phyloP scores from a whole-genome alignment of 2,797 vertebrate species.

The Peromyscus eremicus region DNA sequence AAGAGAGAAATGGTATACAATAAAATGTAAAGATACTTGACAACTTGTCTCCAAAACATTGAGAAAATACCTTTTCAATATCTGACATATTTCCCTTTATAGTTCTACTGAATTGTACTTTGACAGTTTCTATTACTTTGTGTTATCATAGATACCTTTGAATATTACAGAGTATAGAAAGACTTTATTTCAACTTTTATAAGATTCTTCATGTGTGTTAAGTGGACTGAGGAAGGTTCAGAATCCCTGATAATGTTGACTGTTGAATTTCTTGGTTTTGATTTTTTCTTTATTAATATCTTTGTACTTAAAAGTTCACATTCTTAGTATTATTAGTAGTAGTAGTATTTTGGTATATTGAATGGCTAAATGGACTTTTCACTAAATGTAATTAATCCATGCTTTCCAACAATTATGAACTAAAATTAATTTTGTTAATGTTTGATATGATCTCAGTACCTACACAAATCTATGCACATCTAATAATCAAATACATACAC shows the following conservation, averaged over 20 bases:
- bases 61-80: not conserved
- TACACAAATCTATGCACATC: not conserved
- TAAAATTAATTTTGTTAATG: slow-evolving; percentile 53
- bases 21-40: slow-evolving; percentile 48
- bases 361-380: not conserved
- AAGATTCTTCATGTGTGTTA: slow-evolving; percentile 12
- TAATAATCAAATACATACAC: not conserved
- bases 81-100: slow-evolving; percentile 71
- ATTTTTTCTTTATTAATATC: slow-evolving; percentile 3
- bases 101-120: slow-evolving; percentile 58
- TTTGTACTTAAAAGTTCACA: not conserved
- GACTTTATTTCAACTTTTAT: slow-evolving; percentile 65
- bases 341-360: not conserved
- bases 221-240: not conserved
- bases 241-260: slow-evolving; percentile 44
- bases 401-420: slow-evolving; percentile 8
- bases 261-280: slow-evolving; percentile 28
- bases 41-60: slow-evolving; percentile 41
- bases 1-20: slow-evolving; percentile 63
- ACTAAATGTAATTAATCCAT: not conserved
- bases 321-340: not conserved
- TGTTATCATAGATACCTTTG: slow-evolving; percentile 61
- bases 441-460: slow-evolving; percentile 30
- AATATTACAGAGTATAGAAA: slow-evolving; percentile 23
- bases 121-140: slow-evolving; percentile 66